Percentiles rank a stretch among this genome's conserved stretches.
Conservation (phyloP, 1,140 invertebrate genomes). For the Cotesia glomerata region DNA sequence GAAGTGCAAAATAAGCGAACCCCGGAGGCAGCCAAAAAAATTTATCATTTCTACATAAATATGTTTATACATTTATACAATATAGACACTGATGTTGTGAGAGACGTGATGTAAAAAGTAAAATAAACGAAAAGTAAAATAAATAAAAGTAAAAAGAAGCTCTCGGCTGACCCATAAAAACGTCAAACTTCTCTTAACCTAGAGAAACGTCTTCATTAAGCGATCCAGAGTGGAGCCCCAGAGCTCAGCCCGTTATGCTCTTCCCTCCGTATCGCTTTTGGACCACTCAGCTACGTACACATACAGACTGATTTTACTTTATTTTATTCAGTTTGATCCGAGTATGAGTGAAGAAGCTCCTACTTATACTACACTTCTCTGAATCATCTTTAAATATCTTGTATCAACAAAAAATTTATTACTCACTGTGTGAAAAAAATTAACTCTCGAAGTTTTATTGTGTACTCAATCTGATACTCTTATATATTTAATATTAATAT, state of each 20-base stretch:
- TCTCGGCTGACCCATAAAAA: constrained; percentile 60
- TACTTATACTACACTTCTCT: not conserved
- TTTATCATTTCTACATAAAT: no score
- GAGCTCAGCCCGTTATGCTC: constrained; percentile 36
- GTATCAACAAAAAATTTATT: not conserved
- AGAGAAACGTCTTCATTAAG: constrained; percentile 64
- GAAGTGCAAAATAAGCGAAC: no score
- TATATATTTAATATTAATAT: no score
- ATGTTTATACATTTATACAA: no score
- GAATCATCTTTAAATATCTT: not conserved
- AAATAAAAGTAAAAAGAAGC: constrained; percentile 47
- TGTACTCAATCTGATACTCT: no score
- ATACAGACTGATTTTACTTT: not conserved
- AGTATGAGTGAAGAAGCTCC: no score
- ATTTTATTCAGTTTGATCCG: no score
- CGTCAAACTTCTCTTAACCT: constrained; percentile 64
- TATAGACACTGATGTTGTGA: not conserved
- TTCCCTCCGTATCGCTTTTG: not conserved
- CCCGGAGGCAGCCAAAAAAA: no score
- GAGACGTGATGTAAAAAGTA: constrained; percentile 26
- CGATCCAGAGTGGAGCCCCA: constrained; percentile 32
- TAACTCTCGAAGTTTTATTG: not conserved
- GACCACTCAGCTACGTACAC: constrained; percentile 3
- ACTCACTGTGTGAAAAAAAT: not conserved
- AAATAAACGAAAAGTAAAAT: constrained; percentile 31